Base-by-base conservation (phyloP, 2,113 vertebrate genomes). In the Corythaeola cristata region DNA sequence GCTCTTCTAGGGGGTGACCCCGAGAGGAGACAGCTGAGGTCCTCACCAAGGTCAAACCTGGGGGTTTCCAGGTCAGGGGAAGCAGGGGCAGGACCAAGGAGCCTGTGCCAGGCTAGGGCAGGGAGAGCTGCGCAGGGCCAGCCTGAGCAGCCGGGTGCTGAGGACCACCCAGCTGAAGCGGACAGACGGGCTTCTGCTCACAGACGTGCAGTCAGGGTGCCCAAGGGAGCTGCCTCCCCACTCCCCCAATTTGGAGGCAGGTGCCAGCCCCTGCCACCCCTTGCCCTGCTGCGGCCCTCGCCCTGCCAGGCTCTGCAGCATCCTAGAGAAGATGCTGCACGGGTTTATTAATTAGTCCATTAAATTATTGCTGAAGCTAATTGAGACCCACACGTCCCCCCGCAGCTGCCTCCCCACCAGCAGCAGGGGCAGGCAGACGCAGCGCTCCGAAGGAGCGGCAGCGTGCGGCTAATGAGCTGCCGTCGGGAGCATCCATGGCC, bases 151-250 rank as follows among this genome's bases (percentile, higher is more conserved):
- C 52, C 2, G 0, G 4, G 56, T 12, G 19, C 88, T 27, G 33
- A 27, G 32, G 33, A 1, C 28, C 28, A 3, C 0, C 3, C 9
- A 47, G 22, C 19, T 5, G 0, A 7, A 24, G 19, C 55, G 37
- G 21, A 52, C 69, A 41, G 79, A 11, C 2, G 3, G 0, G 21
- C 58, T 24, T 2, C 72, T 63, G 76, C 63, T 35, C 8, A 0
- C 15, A 5, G 69, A 1, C 2, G 0, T 2, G 32, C 7, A 8
- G 44, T 13, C 49, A 11, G 86, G 47, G 30, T 2, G 0, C 12
- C 8, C 26, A n/a, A 15, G 28, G 19, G n/a, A 22, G 35, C 76
- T 39, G 45, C 24, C 41, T 52, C 26, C 32, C 15, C 2, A 0
- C 5, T 33, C 32, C 80, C 66, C 47, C 37, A 1, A 16, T 3